phyloP scores from a whole-genome alignment of 2,888 invertebrate species.

The Xanthorhoe spadicearia region DNA sequence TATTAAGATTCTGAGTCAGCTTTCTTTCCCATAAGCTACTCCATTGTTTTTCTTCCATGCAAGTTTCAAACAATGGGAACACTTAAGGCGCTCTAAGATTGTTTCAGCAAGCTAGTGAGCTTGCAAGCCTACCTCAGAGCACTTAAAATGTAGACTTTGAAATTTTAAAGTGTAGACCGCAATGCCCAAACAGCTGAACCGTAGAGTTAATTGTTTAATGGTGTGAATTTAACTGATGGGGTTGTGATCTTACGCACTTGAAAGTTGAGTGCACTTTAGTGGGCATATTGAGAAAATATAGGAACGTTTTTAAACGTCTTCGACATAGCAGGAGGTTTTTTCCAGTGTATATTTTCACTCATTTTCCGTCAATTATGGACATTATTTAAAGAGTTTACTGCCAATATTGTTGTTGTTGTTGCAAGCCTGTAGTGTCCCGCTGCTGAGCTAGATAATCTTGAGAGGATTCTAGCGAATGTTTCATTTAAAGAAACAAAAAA shows the following conservation, averaged over 20 bases:
- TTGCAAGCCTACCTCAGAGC: constrained; percentile 27
- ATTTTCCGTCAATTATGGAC: too few relatives aligned
- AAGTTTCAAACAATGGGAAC: constrained; percentile 60
- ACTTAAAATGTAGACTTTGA: constrained; percentile 37
- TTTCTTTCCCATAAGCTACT: constrained; percentile 11
- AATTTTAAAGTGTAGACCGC: constrained; percentile 35
- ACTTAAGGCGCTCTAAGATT: constrained; percentile 50
- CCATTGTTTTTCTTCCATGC: constrained; percentile 58
- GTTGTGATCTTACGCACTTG: constrained; percentile 16
- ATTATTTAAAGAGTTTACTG: too few relatives aligned
- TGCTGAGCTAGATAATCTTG: too few relatives aligned
- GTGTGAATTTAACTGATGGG: constrained; percentile 34
- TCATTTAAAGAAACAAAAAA: too few relatives aligned
- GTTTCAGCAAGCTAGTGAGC: constrained; percentile 37
- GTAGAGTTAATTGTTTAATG: constrained; percentile 38
- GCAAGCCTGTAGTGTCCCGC: too few relatives aligned
- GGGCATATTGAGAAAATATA: background rate
- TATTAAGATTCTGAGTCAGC: constrained; percentile 4
- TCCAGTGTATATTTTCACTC: too few relatives aligned
- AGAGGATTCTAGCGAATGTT: too few relatives aligned
- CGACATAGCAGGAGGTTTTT: too few relatives aligned
- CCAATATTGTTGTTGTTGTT: too few relatives aligned
- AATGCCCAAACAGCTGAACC: constrained; percentile 32
- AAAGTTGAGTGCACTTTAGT: constrained; percentile 12
- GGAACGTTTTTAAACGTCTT: too few relatives aligned